These are phyloP conservation scores for Micronisus gabar DNA, from an alignment of 2,113 vertebrate species.

Conservation along the genomic window DNA sequence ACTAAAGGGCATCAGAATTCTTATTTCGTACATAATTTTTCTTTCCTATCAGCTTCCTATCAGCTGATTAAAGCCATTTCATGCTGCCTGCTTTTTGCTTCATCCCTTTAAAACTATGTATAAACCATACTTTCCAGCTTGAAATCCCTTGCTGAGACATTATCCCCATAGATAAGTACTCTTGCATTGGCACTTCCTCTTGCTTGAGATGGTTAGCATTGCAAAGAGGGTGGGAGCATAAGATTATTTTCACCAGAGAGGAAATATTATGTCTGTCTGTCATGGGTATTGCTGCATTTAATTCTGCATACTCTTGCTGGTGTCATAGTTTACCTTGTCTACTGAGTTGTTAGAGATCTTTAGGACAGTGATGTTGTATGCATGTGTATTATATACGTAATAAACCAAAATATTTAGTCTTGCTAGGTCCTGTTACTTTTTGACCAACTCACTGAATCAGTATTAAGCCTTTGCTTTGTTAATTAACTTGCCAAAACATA, in stretches of 20 bases:
- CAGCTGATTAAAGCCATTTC: background rate
- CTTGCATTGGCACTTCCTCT: background rate
- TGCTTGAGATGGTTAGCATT: background rate
- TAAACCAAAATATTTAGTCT: background rate
- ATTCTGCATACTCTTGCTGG: background rate
- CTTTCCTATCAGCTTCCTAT: background rate
- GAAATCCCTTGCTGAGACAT: background rate
- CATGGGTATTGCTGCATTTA: background rate
- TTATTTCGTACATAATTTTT: background rate
- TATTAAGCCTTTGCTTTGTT: background rate
- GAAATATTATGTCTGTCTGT: background rate
- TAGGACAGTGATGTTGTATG: background rate
- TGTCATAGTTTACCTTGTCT: background rate
- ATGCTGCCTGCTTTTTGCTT: background rate
- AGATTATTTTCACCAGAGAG: background rate
- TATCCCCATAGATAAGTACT: background rate
- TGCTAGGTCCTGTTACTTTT: background rate
- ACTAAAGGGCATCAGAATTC: background rate
- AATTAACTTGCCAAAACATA: background rate
- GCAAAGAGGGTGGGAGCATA: rapidly evolving
- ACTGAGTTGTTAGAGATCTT: background rate
- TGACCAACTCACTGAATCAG: background rate
- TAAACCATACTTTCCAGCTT: background rate
- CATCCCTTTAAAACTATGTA: background rate
- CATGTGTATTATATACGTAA: background rate